Conservation (phyloP, 1,140 invertebrate genomes). For the Drosophila miranda region DNA sequence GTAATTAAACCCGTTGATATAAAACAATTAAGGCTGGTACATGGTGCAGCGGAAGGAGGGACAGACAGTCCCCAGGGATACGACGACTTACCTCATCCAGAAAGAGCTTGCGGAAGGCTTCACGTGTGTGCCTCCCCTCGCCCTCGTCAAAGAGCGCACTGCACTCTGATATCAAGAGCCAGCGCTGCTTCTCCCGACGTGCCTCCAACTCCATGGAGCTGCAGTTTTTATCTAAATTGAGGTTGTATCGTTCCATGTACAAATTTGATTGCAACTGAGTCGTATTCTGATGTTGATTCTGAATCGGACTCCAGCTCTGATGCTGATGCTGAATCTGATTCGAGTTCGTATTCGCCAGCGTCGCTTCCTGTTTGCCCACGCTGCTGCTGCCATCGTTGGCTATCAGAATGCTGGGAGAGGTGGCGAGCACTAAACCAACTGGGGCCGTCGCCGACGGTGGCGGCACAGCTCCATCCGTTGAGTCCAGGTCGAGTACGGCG, state of each 20-base stretch:
- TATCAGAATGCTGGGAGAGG: constrained; percentile 67
- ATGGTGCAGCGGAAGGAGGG: not conserved
- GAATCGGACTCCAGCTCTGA: constrained; percentile 12
- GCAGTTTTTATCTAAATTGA: constrained; percentile 82
- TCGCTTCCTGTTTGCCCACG: constrained; percentile 60
- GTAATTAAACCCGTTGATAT: constrained; percentile 13
- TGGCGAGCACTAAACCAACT: constrained; percentile 19
- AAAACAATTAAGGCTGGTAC: constrained; percentile 16
- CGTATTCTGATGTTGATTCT: constrained; percentile 44
- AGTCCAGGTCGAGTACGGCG: constrained; percentile 53
- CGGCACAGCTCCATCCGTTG: constrained; percentile 18
- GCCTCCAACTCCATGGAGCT: constrained; percentile 82
- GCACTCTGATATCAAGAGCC: constrained; percentile 82
- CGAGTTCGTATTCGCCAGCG: constrained; percentile 11
- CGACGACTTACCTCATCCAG: constrained; percentile 70
- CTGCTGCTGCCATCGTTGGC: constrained; percentile 31
- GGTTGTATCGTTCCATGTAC: constrained; percentile 81
- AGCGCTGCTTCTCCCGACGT: constrained; percentile 79
- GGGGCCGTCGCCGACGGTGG: constrained; percentile 8
- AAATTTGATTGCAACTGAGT: constrained; percentile 63
- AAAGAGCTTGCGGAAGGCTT: constrained; percentile 80
- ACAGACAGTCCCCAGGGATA: not conserved
- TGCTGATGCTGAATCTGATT: constrained; percentile 2
- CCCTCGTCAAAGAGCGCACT: constrained; percentile 79
- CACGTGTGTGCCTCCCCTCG: constrained; percentile 80